Percentiles rank a stretch among this genome's conserved stretches.
phyloP scores from a whole-genome alignment of 2,888 invertebrate genomes.

The Bedellia somnulentella region DNA sequence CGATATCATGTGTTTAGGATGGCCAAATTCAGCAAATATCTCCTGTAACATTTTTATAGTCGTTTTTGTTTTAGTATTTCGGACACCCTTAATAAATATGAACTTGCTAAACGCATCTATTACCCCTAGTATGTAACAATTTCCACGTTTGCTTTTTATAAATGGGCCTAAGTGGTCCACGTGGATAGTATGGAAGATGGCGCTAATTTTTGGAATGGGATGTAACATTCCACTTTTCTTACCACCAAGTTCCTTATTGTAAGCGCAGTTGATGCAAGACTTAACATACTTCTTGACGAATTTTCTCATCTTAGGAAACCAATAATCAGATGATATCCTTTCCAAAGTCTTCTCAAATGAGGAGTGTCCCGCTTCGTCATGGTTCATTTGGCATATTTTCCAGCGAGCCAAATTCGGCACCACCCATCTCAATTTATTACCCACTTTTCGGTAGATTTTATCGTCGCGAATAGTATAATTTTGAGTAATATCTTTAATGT shows the following conservation, averaged over 20 bases:
- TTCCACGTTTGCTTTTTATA: slow-evolving; percentile 8
- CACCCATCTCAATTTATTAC: slow-evolving; percentile 7
- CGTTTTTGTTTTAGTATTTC: slow-evolving; percentile 5
- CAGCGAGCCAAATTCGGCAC: slow-evolving; percentile 10
- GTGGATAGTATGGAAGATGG: slow-evolving; percentile 9
- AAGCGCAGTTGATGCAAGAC: slow-evolving; percentile 10
- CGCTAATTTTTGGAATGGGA: slow-evolving; percentile 9
- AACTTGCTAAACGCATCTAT: slow-evolving; percentile 11
- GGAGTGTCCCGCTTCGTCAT: slow-evolving; percentile 11
- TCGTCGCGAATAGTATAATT: slow-evolving; percentile 6
- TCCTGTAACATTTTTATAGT: slow-evolving; percentile 7
- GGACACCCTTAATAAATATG: slow-evolving; percentile 6
- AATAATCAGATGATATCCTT: slow-evolving; percentile 7
- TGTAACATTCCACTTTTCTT: slow-evolving; percentile 8
- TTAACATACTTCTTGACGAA: slow-evolving; percentile 10
- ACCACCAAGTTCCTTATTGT: slow-evolving; percentile 6
- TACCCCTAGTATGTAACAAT: slow-evolving; percentile 8
- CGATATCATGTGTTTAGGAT: slow-evolving; percentile 8
- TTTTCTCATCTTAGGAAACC: slow-evolving; percentile 10
- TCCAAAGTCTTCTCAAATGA: slow-evolving; percentile 9
- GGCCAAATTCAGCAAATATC: slow-evolving; percentile 4
- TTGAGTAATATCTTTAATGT: slow-evolving; percentile 5
- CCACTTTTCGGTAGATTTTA: slow-evolving; percentile 7
- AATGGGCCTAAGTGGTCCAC: slow-evolving; percentile 12
- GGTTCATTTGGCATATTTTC: slow-evolving; percentile 8